These are phyloP conservation scores for Tenthredo scrophulariae DNA, from an alignment of 2,888 invertebrate genomes.

Conservation along the genomic window DNA sequence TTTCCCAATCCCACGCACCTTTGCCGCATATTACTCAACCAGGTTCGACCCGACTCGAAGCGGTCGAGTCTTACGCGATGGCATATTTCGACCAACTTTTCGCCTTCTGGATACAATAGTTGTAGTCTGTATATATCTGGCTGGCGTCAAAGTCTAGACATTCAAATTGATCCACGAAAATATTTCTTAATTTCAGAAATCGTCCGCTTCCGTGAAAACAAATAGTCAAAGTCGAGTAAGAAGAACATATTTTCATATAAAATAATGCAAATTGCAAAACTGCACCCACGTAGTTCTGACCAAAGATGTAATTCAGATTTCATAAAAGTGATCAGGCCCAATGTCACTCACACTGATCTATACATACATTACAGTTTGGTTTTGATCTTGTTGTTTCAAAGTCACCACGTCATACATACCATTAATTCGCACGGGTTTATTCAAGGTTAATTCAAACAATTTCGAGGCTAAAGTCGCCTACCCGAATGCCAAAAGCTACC, in stretches of 20 bases:
- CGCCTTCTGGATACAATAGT: constrained; percentile 24
- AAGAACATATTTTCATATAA: neutral
- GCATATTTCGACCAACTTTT: constrained; percentile 35
- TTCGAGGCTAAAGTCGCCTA: constrained; percentile 47
- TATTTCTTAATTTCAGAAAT: neutral
- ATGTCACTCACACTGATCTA: constrained; percentile 1
- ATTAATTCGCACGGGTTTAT: constrained; percentile 10
- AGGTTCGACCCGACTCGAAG: constrained; percentile 26
- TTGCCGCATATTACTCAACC: constrained; percentile 50
- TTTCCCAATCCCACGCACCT: constrained; percentile 68
- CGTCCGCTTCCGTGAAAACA: neutral
- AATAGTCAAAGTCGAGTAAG: neutral
- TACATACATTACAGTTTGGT: neutral
- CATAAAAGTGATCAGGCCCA: neutral
- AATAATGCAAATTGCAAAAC: neutral
- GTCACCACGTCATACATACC: neutral
- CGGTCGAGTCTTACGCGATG: constrained; percentile 29
- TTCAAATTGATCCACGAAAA: neutral
- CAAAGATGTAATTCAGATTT: neutral
- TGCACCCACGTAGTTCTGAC: neutral
- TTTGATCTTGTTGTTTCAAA: constrained; percentile 39
- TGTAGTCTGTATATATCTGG: neutral
- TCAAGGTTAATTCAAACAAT: constrained; percentile 41
- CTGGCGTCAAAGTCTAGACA: neutral
- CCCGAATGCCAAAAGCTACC: constrained; percentile 37